Evolutionary conservation across 2,888 invertebrate species (phyloP), one percentile per base, ranked within the genome.

Genomic region (Macroteleia sp.): DNA sequence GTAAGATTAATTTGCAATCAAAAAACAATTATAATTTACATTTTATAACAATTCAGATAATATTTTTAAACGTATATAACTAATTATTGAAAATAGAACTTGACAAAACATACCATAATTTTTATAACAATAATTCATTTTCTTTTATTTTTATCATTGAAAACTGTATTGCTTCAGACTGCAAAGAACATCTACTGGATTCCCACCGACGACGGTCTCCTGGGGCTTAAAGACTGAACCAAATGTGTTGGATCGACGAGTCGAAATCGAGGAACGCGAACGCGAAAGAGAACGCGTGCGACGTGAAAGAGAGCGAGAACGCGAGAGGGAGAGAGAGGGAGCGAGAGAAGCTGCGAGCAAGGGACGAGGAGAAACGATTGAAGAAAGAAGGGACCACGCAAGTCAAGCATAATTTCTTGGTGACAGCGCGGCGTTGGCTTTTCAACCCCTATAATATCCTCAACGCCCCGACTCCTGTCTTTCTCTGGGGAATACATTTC

Each of bases 161-260:
- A 34, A 14, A 41, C 30, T 36, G 1, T 2, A 52, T 14, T 25
- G 0, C 41, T 52, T 12, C 77, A 92, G 92, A 75, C 86, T 95
- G 64, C 94, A 94, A 88, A 92, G 95, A 52, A 92, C 93, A 8
- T 93, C 94, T 32, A 91, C 92, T 8, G 93, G 93, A 20, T 94
- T 93, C 85, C 94, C 94, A 8, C 92, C 92, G 6, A 91, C 92
- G 17, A 92, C 93, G 14, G 92, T 92, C 9, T 56, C 71, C 10
- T 95, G 95, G 95, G 92, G 93, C 19, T 89, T 95, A 44, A 95
- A 95, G 87, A 93, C 95, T 0, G 95, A 95, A 88, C 94, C 95
- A 2, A 92, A 92, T 0, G 91, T 94, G 48, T 92, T 93, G 76
- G 94, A 94, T 48, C 92, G 94, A 42, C 92, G 95, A 32, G 89